A percentile compares a stretch with the other conserved stretches of the same genome.
These are phyloP conservation scores for Atractosteus spatula DNA, from an alignment of 2,113 vertebrate species.

Conservation along the genomic window DNA sequence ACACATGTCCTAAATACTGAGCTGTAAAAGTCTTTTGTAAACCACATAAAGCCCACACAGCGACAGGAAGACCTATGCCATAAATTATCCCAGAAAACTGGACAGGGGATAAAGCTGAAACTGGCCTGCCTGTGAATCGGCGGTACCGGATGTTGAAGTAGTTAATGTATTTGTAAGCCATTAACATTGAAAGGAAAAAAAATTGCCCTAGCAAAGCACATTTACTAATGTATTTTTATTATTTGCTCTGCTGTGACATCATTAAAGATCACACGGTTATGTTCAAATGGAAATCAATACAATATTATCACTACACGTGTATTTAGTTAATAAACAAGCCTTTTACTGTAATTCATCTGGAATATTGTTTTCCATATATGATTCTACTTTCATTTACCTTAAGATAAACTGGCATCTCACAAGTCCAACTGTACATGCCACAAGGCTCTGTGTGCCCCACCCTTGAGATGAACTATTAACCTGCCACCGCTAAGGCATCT, in stretches of 20 bases:
- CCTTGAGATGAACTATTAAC: conserved; percentile 2
- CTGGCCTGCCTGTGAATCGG: background rate
- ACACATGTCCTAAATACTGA: background rate
- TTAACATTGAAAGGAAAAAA: background rate
- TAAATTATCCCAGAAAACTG: background rate
- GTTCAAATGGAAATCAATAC: too few species aligned
- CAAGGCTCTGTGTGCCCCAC: background rate
- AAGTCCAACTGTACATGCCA: background rate
- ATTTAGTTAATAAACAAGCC: too few species aligned
- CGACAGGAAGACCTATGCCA: background rate
- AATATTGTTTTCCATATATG: too few species aligned
- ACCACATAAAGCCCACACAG: background rate
- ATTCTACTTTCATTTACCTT: background rate
- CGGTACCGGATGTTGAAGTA: background rate
- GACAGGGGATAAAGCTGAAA: background rate
- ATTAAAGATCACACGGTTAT: too few species aligned
- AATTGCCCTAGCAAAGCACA: too few species aligned
- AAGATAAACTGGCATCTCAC: background rate
- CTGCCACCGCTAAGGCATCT: background rate
- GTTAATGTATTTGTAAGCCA: background rate
- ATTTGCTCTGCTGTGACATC: too few species aligned
- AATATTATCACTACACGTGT: too few species aligned
- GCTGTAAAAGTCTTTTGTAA: background rate
- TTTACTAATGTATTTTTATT: too few species aligned
- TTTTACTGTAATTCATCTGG: too few species aligned